Base-by-base conservation (phyloP, 2,797 vertebrate species). In the Tenualosa ilisha region DNA sequence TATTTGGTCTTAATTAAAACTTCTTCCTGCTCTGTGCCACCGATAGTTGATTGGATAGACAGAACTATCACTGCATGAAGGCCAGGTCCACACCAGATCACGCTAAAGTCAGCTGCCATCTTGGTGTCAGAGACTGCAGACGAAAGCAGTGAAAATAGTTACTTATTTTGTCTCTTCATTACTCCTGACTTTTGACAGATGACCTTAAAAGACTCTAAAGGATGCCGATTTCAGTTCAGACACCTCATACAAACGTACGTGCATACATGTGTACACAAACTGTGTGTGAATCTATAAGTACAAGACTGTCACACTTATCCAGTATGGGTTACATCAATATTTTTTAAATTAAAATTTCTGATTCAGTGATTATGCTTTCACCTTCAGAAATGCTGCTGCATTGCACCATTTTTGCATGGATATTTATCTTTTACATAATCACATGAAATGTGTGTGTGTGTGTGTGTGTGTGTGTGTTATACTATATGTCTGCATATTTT, bases 1-100 rank as follows among this genome's bases (percentile, higher is more conserved):
- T 94, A 95, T 96, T 97, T 96, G 94, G 95, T 95, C 95, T 95
- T 94, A 85, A 88, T 90, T 89, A 88, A 91, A 96, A 95, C 93
- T 90, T 94, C 93, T 94, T 95, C 93, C 91, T 93, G 93, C 86
- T 79, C 68, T 72, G 68, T 31, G 12, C 31, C 68, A 72, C 37
- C 11, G 72, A 79, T 46, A 46, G 72, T 37, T 40, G 20, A 37
- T 15, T 37, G 37, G 17, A 22, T 79, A 22, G 40, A 13, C 0
- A 91, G 85, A 92, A 4, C 8, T 2, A 8, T 20, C 20, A 0
- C 72, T 0, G 11, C 3, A 15, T 37, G 13, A 40, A 37, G 68
- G 13, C 68, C 72, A 46, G 40, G 46, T 7, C 15, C 37, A 46
- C 7, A 79, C 40, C 20, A 46, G 6, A 8, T 49, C 9, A 51